These are phyloP conservation scores for Sepioteuthis lessoniana DNA, from an alignment of 2,888 invertebrate species.

Conservation along the genomic window DNA sequence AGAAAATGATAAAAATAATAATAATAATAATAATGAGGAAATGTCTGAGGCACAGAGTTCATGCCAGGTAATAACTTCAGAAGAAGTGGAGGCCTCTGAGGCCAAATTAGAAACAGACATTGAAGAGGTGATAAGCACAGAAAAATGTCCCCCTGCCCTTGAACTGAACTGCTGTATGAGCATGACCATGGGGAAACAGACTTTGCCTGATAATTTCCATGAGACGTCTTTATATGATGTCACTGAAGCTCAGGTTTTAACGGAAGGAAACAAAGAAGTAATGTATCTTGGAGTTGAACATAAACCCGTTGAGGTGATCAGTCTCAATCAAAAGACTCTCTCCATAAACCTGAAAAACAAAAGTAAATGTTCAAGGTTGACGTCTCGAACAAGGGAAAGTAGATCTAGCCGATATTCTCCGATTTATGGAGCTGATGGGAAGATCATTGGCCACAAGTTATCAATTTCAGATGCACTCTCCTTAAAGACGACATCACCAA, in stretches of 20 bases:
- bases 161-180: not conserved
- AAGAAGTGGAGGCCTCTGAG: not conserved
- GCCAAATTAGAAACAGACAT: not conserved
- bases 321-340: not conserved
- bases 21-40: too few relatives aligned
- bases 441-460: constrained; percentile 45
- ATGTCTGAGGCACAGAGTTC: not conserved
- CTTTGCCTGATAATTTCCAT: constrained; percentile 24
- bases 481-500: not conserved
- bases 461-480: constrained; percentile 41
- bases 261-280: constrained; percentile 36
- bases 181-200: not conserved
- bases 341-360: not conserved
- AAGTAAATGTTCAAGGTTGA: constrained; percentile 34
- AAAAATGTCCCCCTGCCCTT: not conserved
- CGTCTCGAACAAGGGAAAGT: not conserved
- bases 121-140: not conserved
- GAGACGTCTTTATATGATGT: constrained; percentile 1
- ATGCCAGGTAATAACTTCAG: not conserved
- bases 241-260: not conserved
- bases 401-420: constrained; percentile 43
- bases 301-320: constrained; percentile 40
- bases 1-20: too few relatives aligned
- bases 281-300: not conserved
- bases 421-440: constrained; percentile 37